These are phyloP conservation scores for Leptocoma aspasia DNA, from an alignment of 2,113 vertebrate genomes.

Conservation along the genomic window DNA sequence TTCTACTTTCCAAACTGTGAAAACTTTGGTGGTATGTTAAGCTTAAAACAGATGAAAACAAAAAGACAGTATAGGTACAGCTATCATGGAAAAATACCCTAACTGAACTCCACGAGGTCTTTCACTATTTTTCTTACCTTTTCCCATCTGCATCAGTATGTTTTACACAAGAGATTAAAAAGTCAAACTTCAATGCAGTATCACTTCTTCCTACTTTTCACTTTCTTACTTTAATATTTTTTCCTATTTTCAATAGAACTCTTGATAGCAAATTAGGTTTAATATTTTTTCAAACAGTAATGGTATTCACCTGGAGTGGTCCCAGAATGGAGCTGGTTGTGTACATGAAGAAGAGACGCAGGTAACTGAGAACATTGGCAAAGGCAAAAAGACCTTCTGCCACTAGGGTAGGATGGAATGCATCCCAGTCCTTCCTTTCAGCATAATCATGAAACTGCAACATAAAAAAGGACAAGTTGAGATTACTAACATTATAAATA, in stretches of 20 bases:
- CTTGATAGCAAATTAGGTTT: neutral
- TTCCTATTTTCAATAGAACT: neutral
- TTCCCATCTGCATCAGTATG: neutral
- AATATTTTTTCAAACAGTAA: neutral
- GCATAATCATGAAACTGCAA: conserved; percentile 76
- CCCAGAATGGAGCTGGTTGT: conserved; percentile 98
- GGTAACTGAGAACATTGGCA: conserved; percentile 94
- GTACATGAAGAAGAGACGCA: conserved; percentile 99
- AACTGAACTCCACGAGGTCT: neutral
- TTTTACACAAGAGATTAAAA: neutral
- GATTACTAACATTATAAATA: neutral
- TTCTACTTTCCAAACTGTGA: neutral
- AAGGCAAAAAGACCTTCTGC: conserved; percentile 98
- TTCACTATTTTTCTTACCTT: neutral
- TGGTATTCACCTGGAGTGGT: conserved; percentile 87
- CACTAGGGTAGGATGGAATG: conserved; percentile 94
- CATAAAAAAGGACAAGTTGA: conserved; percentile 57
- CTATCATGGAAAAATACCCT: neutral
- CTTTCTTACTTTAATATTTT: neutral
- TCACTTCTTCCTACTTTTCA: neutral
- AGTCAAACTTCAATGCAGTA: neutral
- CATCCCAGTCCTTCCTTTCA: conserved; percentile 96
- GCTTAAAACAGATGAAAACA: neutral
- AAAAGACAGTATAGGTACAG: neutral
- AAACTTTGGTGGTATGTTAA: neutral